Conservation (phyloP, 2,797 vertebrate genomes). For the Gastrophryne carolinensis region DNA sequence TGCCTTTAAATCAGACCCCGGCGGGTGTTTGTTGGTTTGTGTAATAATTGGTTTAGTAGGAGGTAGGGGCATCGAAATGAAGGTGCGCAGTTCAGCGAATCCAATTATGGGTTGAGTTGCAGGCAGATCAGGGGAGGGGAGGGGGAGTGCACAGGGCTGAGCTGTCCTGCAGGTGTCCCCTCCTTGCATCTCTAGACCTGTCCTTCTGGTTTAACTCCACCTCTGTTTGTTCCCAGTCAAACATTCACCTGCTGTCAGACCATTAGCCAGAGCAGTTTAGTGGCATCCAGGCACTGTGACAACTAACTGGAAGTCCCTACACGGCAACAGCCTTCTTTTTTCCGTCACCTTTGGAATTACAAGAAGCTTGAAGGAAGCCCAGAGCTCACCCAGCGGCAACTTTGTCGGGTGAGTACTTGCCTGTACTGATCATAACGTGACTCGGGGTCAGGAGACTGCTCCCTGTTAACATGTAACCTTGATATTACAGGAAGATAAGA, state of each 20-base stretch:
- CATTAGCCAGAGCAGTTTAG: conserved; percentile 9
- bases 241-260: conserved; percentile 34
- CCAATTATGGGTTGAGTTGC: no score
- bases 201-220: conserved; percentile 51
- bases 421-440: neutral
- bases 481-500: no score
- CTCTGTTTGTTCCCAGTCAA: conserved; percentile 22
- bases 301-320: neutral
- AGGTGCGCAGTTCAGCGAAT: no score
- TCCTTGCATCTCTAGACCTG: conserved; percentile 39
- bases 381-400: neutral
- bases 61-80: no score
- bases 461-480: no score
- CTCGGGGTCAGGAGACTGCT: no score
- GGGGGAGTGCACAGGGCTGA: neutral
- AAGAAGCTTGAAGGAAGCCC: neutral
- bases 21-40: no score
- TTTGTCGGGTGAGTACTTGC: conserved; percentile 25
- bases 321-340: neutral
- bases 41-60: no score
- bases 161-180: conserved; percentile 25
- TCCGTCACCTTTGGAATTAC: conserved; percentile 30
- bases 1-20: no score
- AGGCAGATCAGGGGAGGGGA: no score
- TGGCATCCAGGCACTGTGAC: conserved; percentile 31